Evolutionary conservation across 2,113 vertebrate genomes (phyloP).

Genomic region (Sula dactylatra): DNA sequence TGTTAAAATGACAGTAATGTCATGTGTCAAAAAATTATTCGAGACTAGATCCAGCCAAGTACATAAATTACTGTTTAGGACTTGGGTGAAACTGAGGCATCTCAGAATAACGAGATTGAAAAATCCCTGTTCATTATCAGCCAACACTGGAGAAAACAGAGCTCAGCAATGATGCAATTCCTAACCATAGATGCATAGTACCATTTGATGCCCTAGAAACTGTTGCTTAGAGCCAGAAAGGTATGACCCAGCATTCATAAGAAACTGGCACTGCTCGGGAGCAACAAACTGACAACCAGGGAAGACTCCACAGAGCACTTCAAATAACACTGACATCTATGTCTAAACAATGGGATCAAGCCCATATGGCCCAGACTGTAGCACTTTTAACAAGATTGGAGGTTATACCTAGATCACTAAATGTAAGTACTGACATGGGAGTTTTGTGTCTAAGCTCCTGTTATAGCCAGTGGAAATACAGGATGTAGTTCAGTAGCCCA

Average conservation of each 20-base stretch:
- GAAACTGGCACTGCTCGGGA: fast-evolving
- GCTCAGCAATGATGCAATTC: neutral
- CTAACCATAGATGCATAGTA: neutral
- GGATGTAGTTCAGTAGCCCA: neutral
- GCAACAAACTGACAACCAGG: neutral
- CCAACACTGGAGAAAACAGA: neutral
- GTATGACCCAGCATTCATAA: neutral
- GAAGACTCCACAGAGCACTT: neutral
- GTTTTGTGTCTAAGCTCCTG: neutral
- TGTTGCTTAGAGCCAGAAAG: neutral
- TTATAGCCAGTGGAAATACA: neutral
- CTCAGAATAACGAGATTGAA: neutral
- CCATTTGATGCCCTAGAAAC: neutral
- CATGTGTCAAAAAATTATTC: neutral
- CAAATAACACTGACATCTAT: neutral
- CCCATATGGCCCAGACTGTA: neutral
- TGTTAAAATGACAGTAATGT: neutral
- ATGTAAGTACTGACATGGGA: neutral
- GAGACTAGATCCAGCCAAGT: neutral
- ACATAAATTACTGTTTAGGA: neutral
- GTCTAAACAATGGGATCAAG: neutral
- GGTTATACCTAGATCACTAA: neutral
- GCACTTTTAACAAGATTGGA: neutral
- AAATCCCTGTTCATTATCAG: neutral
- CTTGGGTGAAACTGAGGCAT: neutral